phyloP scores from a whole-genome alignment of 2,888 invertebrate genomes.

The Ectobius pallidus region DNA sequence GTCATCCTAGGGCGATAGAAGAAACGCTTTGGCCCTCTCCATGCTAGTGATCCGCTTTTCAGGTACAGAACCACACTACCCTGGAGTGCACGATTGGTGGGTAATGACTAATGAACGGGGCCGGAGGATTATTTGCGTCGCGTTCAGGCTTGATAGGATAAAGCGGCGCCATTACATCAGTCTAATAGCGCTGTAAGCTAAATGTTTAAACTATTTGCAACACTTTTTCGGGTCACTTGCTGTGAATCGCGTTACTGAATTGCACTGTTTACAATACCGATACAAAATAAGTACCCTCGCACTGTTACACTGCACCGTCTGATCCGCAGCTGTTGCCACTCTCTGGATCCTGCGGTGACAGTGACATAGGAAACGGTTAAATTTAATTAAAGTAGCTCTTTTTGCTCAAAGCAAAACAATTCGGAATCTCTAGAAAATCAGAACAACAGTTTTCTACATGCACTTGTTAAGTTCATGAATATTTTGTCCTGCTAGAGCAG shows the following conservation, averaged over 20 bases:
- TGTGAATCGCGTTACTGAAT: neutral
- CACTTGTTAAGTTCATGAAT: too few species aligned
- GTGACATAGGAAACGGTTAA: too few species aligned
- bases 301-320: too few species aligned
- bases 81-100: neutral
- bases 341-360: too few species aligned
- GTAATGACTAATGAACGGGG: neutral
- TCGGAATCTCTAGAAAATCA: too few species aligned
- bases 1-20: neutral
- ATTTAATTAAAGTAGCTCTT: too few species aligned
- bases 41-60: neutral
- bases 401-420: too few species aligned
- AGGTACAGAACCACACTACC: neutral
- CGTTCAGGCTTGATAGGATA: neutral
- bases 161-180: neutral
- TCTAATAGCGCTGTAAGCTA: neutral
- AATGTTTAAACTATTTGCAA: slow-evolving; percentile 12
- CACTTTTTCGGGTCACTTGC: slow-evolving; percentile 22
- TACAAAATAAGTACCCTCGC: neutral
- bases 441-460: too few species aligned
- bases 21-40: neutral
- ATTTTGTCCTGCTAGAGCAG: too few species aligned
- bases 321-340: too few species aligned
- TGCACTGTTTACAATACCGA: neutral
- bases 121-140: neutral